Percentiles rank a stretch among this genome's conserved stretches.
Evolutionary conservation across 35 echinoderm and acorn worm genomes (phyloP).

Genomic region (Holothuria glaberrima): DNA sequence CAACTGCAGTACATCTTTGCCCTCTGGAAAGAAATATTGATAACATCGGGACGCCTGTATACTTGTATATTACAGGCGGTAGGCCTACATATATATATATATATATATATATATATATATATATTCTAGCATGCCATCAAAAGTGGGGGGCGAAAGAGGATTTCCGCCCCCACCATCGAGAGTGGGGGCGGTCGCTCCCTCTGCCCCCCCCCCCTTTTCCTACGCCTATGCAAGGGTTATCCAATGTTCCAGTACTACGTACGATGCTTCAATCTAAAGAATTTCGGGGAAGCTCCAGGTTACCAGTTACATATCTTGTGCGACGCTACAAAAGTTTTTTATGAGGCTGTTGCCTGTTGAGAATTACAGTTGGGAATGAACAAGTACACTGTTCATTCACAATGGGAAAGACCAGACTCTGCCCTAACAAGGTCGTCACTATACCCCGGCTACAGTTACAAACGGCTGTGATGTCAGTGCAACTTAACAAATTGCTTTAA

Average conservation of each 20-base stretch:
- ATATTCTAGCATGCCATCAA: too few relatives aligned
- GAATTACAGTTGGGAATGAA: background rate
- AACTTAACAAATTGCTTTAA: background rate
- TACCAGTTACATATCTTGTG: slow-evolving; percentile 43
- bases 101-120: too few relatives aligned
- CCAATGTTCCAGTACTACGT: slow-evolving; percentile 6
- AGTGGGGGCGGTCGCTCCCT: too few relatives aligned
- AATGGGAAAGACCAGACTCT: slow-evolving; percentile 38
- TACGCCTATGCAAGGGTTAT: too few relatives aligned
- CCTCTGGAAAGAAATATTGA: too few relatives aligned
- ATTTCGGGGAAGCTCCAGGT: slow-evolving; percentile 45
- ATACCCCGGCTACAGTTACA: slow-evolving; percentile 21
- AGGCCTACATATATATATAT: too few relatives aligned
- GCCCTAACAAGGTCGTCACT: background rate
- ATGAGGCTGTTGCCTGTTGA: slow-evolving; percentile 34
- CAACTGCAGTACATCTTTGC: too few relatives aligned
- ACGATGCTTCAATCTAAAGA: slow-evolving; percentile 60
- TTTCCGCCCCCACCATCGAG: too few relatives aligned
- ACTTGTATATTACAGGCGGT: too few relatives aligned
- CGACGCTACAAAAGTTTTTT: slow-evolving; percentile 53
- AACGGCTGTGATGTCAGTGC: background rate
- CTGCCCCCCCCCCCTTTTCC: too few relatives aligned
- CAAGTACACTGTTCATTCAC: slow-evolving; percentile 32
- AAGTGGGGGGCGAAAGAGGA: too few relatives aligned
- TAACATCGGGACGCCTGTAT: too few relatives aligned